Evolutionary conservation across 2,888 invertebrate genomes (phyloP).

Genomic region (Zygothrica quintamaculata): DNA sequence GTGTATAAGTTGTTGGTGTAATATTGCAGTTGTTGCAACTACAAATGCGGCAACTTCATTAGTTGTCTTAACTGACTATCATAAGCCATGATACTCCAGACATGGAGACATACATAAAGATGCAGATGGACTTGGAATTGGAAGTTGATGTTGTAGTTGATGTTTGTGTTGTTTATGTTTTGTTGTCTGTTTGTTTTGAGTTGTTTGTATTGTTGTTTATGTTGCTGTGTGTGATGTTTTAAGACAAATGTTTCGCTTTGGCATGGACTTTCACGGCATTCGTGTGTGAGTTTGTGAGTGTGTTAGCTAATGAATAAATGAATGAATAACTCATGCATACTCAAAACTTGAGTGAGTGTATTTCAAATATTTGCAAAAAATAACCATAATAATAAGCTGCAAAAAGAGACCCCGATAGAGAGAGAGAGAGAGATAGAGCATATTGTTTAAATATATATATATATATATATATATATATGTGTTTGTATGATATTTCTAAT

Average conservation of each 20-base stretch:
- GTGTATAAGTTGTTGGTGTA: too few relatives aligned
- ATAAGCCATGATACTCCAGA: too few relatives aligned
- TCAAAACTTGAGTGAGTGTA: slow-evolving; percentile 15
- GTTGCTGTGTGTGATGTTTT: slow-evolving; percentile 13
- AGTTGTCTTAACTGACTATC: slow-evolving; percentile 20
- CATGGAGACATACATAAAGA: too few relatives aligned
- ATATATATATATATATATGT: too few relatives aligned
- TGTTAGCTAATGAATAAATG: slow-evolving; percentile 37
- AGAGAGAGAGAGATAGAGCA: background rate
- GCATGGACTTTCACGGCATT: slow-evolving; percentile 60
- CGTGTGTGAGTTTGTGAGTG: slow-evolving; percentile 12
- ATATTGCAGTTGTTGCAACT: slow-evolving; percentile 20
- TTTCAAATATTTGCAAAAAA: too few relatives aligned
- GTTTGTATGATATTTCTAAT: too few relatives aligned
- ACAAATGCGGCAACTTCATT: slow-evolving; percentile 24
- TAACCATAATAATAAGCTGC: too few relatives aligned
- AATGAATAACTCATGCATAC: slow-evolving; percentile 19
- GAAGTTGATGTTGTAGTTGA: too few relatives aligned
- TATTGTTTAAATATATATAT: too few relatives aligned
- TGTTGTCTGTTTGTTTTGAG: slow-evolving; percentile 10
- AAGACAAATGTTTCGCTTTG: slow-evolving; percentile 62
- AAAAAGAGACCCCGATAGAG: background rate
- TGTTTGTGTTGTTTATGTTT: slow-evolving; percentile 17
- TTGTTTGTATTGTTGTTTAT: slow-evolving; percentile 19
- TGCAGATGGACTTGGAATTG: background rate